Evolutionary conservation across 1,140 invertebrate species (phyloP).

Genomic region (Pogonomyrmex californicus): DNA sequence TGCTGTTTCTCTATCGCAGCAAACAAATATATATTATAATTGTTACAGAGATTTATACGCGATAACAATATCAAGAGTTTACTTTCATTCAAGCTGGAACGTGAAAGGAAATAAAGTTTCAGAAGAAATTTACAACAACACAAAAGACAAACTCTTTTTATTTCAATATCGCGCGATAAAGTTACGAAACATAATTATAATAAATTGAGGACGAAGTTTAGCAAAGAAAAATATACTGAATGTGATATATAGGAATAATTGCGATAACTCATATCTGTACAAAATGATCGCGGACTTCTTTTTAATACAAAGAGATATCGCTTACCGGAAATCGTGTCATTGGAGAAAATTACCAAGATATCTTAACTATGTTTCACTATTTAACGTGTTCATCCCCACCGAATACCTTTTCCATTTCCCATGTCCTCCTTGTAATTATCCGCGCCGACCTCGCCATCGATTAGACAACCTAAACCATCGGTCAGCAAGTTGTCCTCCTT

Average conservation of each 20-base stretch:
- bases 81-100: background rate
- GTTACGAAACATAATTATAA: slow-evolving; percentile 8
- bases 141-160: slow-evolving; percentile 2
- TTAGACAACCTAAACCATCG: slow-evolving; percentile 90
- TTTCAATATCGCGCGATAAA: slow-evolving; percentile 11
- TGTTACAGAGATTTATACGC: slow-evolving; percentile 12
- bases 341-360: slow-evolving; percentile 1
- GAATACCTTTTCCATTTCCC: slow-evolving; percentile 88
- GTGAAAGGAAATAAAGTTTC: slow-evolving; percentile 16
- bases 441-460: slow-evolving; percentile 90
- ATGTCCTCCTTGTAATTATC: slow-evolving; percentile 91
- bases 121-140: slow-evolving; percentile 9
- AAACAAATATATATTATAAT: slow-evolving; percentile 15
- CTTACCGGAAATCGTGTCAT: background rate
- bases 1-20: slow-evolving; percentile 1
- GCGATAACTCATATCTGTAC: background rate
- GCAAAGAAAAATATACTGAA: background rate
- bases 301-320: background rate
- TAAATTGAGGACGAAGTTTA: background rate
- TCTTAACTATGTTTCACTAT: slow-evolving; percentile 43
- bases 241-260: slow-evolving; percentile 9
- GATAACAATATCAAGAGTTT: background rate
- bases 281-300: background rate
- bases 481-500: slow-evolving; percentile 85
- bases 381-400: slow-evolving; percentile 63